Conservation (phyloP, 2,113 vertebrate species). For the Chascanopsetta lugubris region DNA sequence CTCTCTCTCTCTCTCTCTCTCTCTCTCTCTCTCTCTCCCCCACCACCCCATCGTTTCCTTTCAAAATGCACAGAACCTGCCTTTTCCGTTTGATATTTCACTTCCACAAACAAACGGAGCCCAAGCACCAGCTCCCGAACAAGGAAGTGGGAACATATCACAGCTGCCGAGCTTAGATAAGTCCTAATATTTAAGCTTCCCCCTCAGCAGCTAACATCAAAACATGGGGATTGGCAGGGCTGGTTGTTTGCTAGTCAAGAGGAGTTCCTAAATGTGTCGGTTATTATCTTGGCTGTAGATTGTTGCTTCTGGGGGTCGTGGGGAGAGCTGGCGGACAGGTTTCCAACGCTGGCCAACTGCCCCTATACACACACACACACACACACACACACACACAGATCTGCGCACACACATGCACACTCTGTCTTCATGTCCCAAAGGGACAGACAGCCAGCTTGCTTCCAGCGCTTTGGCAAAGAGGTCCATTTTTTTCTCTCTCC, state of each 20-base stretch:
- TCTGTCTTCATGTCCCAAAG: slow-evolving; percentile 58
- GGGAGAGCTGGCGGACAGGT: slow-evolving; percentile 67
- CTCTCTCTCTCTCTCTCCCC: too few species aligned
- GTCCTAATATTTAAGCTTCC: slow-evolving; percentile 73
- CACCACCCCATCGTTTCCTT: slow-evolving; percentile 58
- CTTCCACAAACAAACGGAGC: slow-evolving; percentile 57
- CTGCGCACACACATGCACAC: slow-evolving; percentile 9
- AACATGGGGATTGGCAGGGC: slow-evolving; percentile 56
- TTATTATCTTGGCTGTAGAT: slow-evolving; percentile 68
- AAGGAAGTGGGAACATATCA: slow-evolving; percentile 63
- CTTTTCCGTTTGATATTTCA: slow-evolving; percentile 48
- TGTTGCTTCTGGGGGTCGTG: slow-evolving; percentile 63
- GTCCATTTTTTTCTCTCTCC: slow-evolving; percentile 54
- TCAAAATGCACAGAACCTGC: slow-evolving; percentile 31
- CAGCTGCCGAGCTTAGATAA: slow-evolving; percentile 73
- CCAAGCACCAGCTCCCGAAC: slow-evolving; percentile 54
- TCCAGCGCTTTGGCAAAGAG: slow-evolving; percentile 75
- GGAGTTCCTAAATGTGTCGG: slow-evolving; percentile 54
- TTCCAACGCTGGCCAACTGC: slow-evolving; percentile 58
- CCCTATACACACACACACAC: neutral
- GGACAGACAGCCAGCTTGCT: slow-evolving; percentile 71
- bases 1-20: slow-evolving; percentile 51
- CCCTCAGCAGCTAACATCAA: slow-evolving; percentile 74
- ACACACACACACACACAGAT: neutral
- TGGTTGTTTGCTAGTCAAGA: slow-evolving; percentile 61